Conservation (phyloP, 1,140 invertebrate species). For the Ceratosolen fusciceps region DNA sequence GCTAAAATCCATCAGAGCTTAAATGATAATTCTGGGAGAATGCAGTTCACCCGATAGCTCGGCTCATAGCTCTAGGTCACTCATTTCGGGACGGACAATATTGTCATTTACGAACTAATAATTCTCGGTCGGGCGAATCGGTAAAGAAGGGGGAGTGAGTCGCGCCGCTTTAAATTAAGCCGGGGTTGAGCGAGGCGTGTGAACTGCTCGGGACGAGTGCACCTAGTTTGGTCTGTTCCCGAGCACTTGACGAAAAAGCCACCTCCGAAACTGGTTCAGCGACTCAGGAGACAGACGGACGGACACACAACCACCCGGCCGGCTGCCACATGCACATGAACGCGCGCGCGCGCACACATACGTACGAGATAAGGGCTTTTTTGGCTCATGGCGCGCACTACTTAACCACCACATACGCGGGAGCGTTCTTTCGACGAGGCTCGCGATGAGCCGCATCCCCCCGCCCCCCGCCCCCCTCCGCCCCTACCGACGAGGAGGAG, state of each 20-base stretch:
- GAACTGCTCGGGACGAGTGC: background rate
- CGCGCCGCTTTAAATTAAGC: background rate
- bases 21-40: no score
- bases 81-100: background rate
- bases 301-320: no score
- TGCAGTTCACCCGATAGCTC: no score
- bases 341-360: background rate
- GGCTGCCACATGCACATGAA: no score
- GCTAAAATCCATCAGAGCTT: no score
- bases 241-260: conserved; percentile 29
- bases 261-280: conserved; percentile 38
- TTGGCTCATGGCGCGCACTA: conserved; percentile 8
- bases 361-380: conserved; percentile 25
- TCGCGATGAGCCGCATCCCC: no score
- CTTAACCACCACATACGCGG: background rate
- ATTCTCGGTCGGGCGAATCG: background rate
- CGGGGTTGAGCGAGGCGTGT: background rate
- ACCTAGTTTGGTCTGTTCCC: conserved; percentile 35
- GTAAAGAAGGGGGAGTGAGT: background rate
- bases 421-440: conserved; percentile 11
- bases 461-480: no score
- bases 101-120: background rate
- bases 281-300: background rate
- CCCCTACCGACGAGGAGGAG: background rate
- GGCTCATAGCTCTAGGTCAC: no score